A percentile compares a stretch with the other conserved stretches of the same genome.
Conservation (phyloP, 1,140 invertebrate genomes). For the Akabosia matsudoensis region DNA sequence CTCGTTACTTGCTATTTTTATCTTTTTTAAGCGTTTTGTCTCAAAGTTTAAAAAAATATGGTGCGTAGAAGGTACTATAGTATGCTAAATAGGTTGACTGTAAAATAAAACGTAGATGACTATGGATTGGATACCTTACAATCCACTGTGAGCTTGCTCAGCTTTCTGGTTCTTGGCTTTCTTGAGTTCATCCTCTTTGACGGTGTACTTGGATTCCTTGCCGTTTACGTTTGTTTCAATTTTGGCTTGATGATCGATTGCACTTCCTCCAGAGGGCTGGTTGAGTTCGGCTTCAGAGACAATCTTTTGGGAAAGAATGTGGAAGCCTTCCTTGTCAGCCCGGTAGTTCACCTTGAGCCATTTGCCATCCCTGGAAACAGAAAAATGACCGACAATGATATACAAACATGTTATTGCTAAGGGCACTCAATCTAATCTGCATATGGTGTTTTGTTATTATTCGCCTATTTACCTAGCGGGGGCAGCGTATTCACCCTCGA, state of each 20-base stretch:
- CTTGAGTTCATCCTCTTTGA: conserved; percentile 24
- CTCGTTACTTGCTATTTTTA: no score
- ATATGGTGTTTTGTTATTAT: not conserved
- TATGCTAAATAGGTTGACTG: no score
- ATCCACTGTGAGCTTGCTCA: conserved; percentile 1
- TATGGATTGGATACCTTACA: not conserved
- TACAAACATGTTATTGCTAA: no score
- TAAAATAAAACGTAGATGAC: no score
- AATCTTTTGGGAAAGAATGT: conserved; percentile 13
- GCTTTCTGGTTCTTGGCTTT: conserved; percentile 18
- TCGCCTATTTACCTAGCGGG: not conserved
- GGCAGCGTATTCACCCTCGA: conserved; percentile 11
- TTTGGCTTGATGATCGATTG: conserved; percentile 2
- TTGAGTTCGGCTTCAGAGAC: conserved; percentile 17
- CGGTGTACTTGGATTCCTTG: conserved; percentile 17
- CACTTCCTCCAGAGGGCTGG: conserved; percentile 16
- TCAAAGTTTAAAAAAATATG: no score
- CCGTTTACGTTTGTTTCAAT: not conserved
- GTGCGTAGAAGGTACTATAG: no score
- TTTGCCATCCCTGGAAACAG: conserved; percentile 17
- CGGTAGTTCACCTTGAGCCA: conserved; percentile 20
- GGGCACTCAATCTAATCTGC: not conserved
- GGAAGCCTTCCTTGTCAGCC: conserved; percentile 34
- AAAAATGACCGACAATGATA: no score
- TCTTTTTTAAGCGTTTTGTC: no score